Conservation (phyloP, 2,797 vertebrate genomes). For the Taenioides sp. region DNA sequence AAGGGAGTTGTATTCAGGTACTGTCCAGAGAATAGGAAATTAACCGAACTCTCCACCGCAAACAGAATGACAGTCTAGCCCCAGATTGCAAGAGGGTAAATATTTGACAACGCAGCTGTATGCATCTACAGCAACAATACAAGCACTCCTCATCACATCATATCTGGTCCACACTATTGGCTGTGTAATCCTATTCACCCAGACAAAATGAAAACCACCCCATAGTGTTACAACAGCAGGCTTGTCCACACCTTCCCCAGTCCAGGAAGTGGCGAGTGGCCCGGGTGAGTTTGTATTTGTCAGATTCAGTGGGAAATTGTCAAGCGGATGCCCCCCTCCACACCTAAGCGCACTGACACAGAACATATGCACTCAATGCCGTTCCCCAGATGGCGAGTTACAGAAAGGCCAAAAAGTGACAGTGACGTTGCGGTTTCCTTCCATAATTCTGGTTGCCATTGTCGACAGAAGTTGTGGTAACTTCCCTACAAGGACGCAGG, state of each 20-base stretch:
- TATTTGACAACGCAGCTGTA: conserved; percentile 44
- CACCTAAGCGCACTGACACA: conserved; percentile 12
- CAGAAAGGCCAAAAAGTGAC: conserved; percentile 22
- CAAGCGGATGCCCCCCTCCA: conserved; percentile 4
- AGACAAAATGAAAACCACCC: conserved; percentile 27
- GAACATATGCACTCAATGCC: conserved; percentile 24
- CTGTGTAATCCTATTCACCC: conserved; percentile 30
- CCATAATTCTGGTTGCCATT: neutral
- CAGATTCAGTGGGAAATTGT: conserved; percentile 24
- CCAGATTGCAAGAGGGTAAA: conserved; percentile 48
- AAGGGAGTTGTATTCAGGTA: neutral
- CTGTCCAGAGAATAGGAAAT: neutral
- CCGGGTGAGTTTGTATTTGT: conserved; percentile 2
- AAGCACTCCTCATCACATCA: conserved; percentile 10
- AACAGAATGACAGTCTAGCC: conserved; percentile 39
- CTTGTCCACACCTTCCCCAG: neutral
- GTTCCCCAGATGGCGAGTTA: conserved; percentile 34
- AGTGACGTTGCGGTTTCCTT: neutral
- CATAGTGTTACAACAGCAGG: conserved; percentile 15
- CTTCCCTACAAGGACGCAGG: neutral
- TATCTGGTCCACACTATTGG: conserved; percentile 20
- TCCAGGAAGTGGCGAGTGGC: neutral
- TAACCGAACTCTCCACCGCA: conserved; percentile 34
- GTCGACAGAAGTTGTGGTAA: neutral
- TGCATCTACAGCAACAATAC: conserved; percentile 15